Conservation (phyloP, 2,113 vertebrate species). For the Lanius collurio region DNA sequence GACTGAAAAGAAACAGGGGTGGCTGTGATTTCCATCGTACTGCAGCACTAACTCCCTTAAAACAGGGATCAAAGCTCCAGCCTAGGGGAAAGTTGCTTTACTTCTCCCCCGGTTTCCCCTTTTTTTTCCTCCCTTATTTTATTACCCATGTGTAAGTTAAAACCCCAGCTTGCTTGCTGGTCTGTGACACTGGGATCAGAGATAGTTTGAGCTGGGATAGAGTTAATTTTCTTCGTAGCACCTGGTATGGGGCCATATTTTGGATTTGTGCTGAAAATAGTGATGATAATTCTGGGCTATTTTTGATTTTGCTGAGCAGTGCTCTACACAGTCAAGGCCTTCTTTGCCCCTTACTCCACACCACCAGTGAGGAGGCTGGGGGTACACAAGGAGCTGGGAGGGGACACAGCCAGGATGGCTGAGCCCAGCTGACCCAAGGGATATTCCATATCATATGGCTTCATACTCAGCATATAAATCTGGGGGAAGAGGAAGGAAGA, state of each 20-base stretch:
- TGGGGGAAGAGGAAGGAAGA: neutral
- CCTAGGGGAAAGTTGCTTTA: neutral
- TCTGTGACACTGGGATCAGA: neutral
- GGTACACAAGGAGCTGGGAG: neutral
- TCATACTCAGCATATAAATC: neutral
- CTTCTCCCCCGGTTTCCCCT: neutral
- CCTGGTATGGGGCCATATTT: neutral
- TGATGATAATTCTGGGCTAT: neutral
- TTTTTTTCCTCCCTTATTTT: neutral
- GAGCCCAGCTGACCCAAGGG: neutral
- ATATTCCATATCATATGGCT: neutral
- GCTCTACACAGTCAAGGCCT: neutral
- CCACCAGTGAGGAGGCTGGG: neutral
- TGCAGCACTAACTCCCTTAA: neutral
- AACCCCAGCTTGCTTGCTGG: neutral
- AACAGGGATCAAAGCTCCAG: neutral
- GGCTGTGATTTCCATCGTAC: neutral
- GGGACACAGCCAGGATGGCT: neutral
- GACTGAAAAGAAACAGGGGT: neutral
- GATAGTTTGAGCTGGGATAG: neutral
- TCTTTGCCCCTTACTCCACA: neutral
- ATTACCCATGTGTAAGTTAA: neutral
- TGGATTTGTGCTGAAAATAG: neutral
- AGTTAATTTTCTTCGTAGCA: neutral
- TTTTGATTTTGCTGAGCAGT: neutral